These are phyloP conservation scores for Cenopis cana DNA, from an alignment of 2,888 invertebrate genomes.

Conservation along the genomic window DNA sequence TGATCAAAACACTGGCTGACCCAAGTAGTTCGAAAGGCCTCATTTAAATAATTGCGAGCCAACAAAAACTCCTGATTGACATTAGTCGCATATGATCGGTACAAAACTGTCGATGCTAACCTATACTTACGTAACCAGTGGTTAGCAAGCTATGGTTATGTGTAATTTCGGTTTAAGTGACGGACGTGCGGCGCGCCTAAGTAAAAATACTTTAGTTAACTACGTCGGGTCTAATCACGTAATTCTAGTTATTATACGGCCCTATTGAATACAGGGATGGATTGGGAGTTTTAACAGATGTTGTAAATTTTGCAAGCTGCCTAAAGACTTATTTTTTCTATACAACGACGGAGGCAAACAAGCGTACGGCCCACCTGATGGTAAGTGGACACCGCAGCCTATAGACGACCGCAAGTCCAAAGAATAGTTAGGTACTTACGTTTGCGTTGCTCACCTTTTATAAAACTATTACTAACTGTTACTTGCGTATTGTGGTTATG, in stretches of 20 bases:
- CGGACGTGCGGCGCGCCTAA: conserved; percentile 64
- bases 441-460: no score
- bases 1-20: neutral
- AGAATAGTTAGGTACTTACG: no score
- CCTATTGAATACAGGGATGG: conserved; percentile 66
- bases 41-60: conserved; percentile 36
- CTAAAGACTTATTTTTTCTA: no score
- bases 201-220: conserved; percentile 68
- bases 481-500: no score
- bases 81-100: conserved; percentile 39
- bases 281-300: conserved; percentile 47
- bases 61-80: conserved; percentile 37
- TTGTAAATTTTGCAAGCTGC: no score
- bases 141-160: conserved; percentile 67
- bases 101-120: conserved; percentile 41
- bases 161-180: conserved; percentile 63
- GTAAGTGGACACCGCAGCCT: no score
- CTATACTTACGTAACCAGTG: conserved; percentile 53
- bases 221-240: conserved; percentile 66
- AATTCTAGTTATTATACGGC: conserved; percentile 71
- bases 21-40: conserved; percentile 37
- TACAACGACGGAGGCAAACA: no score
- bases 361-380: no score
- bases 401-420: no score
- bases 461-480: no score